These are phyloP conservation scores for Mobula hypostoma DNA, from an alignment of 2,113 vertebrate species.

Conservation along the genomic window DNA sequence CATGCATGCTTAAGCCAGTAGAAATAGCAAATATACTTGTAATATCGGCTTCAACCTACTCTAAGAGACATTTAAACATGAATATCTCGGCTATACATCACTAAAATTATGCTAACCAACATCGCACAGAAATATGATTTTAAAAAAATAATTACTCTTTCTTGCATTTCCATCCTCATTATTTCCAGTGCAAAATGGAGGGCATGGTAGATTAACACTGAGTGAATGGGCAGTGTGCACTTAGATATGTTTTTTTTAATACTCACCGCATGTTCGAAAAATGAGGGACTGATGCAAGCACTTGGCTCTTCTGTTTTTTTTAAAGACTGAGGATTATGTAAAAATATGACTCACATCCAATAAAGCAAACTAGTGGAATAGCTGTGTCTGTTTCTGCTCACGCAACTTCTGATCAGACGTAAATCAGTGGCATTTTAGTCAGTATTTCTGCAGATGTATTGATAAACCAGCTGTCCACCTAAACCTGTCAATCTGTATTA, in stretches of 20 bases:
- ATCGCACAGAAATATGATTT: constrained; percentile 24
- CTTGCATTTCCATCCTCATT: constrained; percentile 9
- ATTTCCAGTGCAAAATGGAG: neutral
- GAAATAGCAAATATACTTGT: constrained; percentile 35
- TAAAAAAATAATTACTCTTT: constrained; percentile 25
- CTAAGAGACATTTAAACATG: constrained; percentile 24
- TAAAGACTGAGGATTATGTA: neutral
- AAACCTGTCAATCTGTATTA: constrained; percentile 35
- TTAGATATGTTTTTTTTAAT: neutral
- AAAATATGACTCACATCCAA: neutral
- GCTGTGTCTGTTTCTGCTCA: neutral
- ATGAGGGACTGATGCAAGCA: constrained; percentile 13
- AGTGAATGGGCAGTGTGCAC: neutral
- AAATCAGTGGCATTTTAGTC: constrained; percentile 27
- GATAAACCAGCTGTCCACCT: constrained; percentile 31
- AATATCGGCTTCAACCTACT: constrained; percentile 29
- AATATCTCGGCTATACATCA: constrained; percentile 21
- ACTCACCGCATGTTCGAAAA: constrained; percentile 14
- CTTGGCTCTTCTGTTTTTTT: neutral
- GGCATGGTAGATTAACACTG: constrained; percentile 18
- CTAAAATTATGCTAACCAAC: constrained; percentile 36
- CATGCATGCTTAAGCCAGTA: constrained; percentile 41
- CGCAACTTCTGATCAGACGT: constrained; percentile 16
- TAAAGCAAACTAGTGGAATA: constrained; percentile 1
- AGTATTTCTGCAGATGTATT: constrained; percentile 30